Evolutionary conservation across 1,140 invertebrate genomes (phyloP).

Genomic region (Drosophila lacteicornis): DNA sequence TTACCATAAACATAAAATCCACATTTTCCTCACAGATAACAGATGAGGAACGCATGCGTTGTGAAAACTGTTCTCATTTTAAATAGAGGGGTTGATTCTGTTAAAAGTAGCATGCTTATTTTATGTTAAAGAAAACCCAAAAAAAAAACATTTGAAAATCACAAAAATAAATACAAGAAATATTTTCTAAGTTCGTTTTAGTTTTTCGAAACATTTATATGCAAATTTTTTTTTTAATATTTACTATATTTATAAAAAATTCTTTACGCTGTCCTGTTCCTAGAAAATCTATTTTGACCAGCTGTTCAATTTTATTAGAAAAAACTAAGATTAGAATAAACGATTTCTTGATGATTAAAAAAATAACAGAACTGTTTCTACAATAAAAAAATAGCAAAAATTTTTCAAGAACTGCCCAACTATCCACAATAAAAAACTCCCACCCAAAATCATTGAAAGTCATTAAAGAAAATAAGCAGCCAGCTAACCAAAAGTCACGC

Average conservation of each 20-base stretch:
- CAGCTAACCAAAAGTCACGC: conserved; percentile 72
- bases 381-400: background rate
- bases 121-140: background rate
- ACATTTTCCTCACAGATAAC: background rate
- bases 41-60: background rate
- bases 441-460: conserved; percentile 32
- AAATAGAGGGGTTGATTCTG: background rate
- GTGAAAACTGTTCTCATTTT: conserved; percentile 49
- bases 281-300: too few species aligned
- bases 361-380: background rate
- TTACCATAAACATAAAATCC: background rate
- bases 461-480: conserved; percentile 64
- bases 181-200: too few species aligned
- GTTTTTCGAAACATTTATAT: too few species aligned
- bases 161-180: background rate
- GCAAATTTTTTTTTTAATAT: background rate
- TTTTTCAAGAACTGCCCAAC: background rate
- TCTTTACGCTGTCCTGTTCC: background rate
- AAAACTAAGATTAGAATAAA: background rate
- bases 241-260: too few species aligned
- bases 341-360: background rate
- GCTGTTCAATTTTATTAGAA: background rate
- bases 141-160: background rate
- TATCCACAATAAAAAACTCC: background rate
- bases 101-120: background rate